Conservation (phyloP, 1,140 invertebrate genomes). For the Diachasmimorpha longicaudata region DNA sequence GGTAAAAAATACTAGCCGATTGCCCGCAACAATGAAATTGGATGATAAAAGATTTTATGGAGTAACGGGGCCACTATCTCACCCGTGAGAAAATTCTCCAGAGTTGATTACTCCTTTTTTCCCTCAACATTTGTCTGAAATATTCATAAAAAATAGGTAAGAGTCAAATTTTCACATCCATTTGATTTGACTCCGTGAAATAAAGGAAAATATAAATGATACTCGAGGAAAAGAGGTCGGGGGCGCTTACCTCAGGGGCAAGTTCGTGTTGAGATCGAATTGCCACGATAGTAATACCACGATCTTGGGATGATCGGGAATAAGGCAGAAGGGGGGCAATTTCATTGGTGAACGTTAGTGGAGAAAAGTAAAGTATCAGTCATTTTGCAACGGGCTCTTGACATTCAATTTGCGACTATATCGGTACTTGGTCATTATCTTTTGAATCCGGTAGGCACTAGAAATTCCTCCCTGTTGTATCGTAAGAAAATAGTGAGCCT, state of each 20-base stretch:
- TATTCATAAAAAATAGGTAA: neutral
- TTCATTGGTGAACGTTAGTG: neutral
- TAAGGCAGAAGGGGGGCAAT: conserved; percentile 3
- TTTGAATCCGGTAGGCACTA: conserved; percentile 24
- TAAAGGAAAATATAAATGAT: neutral
- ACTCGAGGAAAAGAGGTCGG: neutral
- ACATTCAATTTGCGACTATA: conserved; percentile 32
- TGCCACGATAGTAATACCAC: conserved; percentile 8
- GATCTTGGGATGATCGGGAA: conserved; percentile 3
- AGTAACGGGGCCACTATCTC: neutral
- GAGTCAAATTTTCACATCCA: neutral
- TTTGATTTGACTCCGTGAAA: neutral
- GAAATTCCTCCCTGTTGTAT: conserved; percentile 19
- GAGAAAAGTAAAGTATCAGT: conserved; percentile 17
- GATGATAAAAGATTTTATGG: conserved; percentile 3
- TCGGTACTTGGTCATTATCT: conserved; percentile 25
- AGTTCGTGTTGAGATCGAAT: conserved; percentile 6
- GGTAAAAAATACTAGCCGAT: neutral
- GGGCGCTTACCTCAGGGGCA: conserved; percentile 9
- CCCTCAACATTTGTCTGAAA: neutral
- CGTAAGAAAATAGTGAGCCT: conserved; percentile 4
- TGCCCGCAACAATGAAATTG: conserved; percentile 1
- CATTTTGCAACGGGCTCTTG: conserved; percentile 25
- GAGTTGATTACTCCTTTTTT: neutral
- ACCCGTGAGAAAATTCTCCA: conserved; percentile 1